A percentile compares a stretch with the other conserved stretches of the same genome.
phyloP scores from a whole-genome alignment of 2,797 vertebrate genomes.

The Melanotaenia parkinsoni region DNA sequence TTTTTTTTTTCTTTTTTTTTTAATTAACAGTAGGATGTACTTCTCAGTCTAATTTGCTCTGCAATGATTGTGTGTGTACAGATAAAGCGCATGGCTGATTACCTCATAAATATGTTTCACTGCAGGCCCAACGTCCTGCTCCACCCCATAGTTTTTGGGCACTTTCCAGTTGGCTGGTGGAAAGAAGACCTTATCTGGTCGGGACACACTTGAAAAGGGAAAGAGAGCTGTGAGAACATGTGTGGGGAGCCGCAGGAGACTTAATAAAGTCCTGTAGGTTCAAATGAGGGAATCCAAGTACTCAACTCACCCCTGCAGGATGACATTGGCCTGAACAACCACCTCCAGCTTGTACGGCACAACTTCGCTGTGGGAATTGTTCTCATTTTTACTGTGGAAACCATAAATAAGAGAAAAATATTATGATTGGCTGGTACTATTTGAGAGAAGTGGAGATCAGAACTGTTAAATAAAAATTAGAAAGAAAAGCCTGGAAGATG shows the following conservation, averaged over 20 bases:
- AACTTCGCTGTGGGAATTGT: slow-evolving; percentile 92
- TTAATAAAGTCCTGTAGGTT: slow-evolving; percentile 39
- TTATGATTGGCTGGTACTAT: slow-evolving; percentile 30
- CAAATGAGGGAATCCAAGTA: slow-evolving; percentile 43
- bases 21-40: slow-evolving; percentile 38
- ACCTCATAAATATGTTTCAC: slow-evolving; percentile 94
- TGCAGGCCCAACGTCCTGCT: slow-evolving; percentile 87
- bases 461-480: background rate
- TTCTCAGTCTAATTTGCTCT: slow-evolving; percentile 38
- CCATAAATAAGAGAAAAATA: slow-evolving; percentile 10
- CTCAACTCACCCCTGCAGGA: slow-evolving; percentile 88
- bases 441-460: background rate
- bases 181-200: slow-evolving; percentile 89
- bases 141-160: slow-evolving; percentile 77
- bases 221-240: slow-evolving; percentile 42
- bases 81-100: slow-evolving; percentile 40
- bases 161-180: slow-evolving; percentile 86
- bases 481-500: background rate
- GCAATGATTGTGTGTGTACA: slow-evolving; percentile 34
- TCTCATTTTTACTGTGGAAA: slow-evolving; percentile 91
- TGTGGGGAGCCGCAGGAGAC: slow-evolving; percentile 10
- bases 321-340: slow-evolving; percentile 86
- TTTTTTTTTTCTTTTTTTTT: slow-evolving; percentile 12
- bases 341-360: slow-evolving; percentile 86
- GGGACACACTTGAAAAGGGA: slow-evolving; percentile 85